Conservation (phyloP, 2,113 vertebrate species). For the Lasiurus cinereus region DNA sequence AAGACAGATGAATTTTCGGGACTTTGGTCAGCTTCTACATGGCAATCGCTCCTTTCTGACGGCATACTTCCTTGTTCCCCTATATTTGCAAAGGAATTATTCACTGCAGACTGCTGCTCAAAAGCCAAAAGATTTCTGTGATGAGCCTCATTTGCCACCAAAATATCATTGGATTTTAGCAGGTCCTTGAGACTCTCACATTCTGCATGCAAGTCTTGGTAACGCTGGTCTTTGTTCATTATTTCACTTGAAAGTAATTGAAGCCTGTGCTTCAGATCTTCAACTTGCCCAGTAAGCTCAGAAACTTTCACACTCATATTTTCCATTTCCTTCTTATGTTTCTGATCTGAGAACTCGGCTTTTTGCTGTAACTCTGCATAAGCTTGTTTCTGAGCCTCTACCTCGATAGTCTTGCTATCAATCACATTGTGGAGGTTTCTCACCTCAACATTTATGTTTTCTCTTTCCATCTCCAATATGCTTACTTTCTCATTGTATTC, state of each 20-base stretch:
- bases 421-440: constrained; percentile 88
- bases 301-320: constrained; percentile 88
- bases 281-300: constrained; percentile 87
- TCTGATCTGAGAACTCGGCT: constrained; percentile 86
- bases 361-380: constrained; percentile 87
- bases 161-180: constrained; percentile 83
- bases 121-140: constrained; percentile 73
- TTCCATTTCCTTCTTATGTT: constrained; percentile 91
- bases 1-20: constrained; percentile 81
- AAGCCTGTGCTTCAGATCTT: constrained; percentile 87
- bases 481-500: constrained; percentile 85
- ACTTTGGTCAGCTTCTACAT: constrained; percentile 79
- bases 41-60: constrained; percentile 53
- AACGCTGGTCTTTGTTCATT: constrained; percentile 85
- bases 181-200: constrained; percentile 87
- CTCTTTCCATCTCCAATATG: constrained; percentile 87
- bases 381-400: constrained; percentile 88
- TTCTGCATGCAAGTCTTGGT: constrained; percentile 85
- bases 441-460: constrained; percentile 86
- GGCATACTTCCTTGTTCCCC: constrained; percentile 73
- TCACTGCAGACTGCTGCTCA: constrained; percentile 78
- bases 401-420: constrained; percentile 87
- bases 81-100: constrained; percentile 79
- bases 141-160: constrained; percentile 76
- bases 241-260: constrained; percentile 86